phyloP scores from a whole-genome alignment of 64 coral and sea anemone genomes.

The Astreopora myriophthalma region DNA sequence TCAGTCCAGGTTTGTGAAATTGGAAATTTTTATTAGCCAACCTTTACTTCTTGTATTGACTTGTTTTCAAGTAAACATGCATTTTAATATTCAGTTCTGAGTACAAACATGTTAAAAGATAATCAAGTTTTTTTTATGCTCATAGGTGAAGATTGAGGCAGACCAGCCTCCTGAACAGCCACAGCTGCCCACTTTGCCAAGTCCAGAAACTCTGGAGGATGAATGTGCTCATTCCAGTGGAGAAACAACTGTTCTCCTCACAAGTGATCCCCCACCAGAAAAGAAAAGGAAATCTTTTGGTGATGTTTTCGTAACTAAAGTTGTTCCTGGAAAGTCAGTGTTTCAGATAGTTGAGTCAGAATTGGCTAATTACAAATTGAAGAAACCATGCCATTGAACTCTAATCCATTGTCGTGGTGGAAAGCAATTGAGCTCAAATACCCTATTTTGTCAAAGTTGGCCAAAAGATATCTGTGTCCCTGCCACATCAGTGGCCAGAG shows the following conservation, averaged over 20 bases:
- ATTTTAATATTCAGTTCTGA: background rate
- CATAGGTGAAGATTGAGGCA: constrained; percentile 29
- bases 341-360: constrained; percentile 27
- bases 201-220: constrained; percentile 16
- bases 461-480: background rate
- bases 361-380: constrained; percentile 12
- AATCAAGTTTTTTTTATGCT: constrained; percentile 3
- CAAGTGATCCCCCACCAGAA: constrained; percentile 31
- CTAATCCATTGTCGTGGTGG: constrained; percentile 4
- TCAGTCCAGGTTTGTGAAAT: constrained; percentile 28
- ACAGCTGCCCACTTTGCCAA: constrained; percentile 31
- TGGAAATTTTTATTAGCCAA: constrained; percentile 22
- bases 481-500: constrained; percentile 44
- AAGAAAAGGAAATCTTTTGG: constrained; percentile 6
- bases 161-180: background rate
- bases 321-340: constrained; percentile 14
- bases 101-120: constrained; percentile 20
- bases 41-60: constrained; percentile 15
- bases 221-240: constrained; percentile 7
- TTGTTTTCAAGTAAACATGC: background rate
- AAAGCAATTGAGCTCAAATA: constrained; percentile 9
- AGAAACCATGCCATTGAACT: constrained; percentile 12
- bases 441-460: constrained; percentile 19
- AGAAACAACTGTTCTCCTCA: constrained; percentile 24
- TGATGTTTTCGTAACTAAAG: background rate